A percentile compares a stretch with the other conserved stretches of the same genome.
These are phyloP conservation scores for Siderastrea radians DNA, from an alignment of 92 coral and sea anemone species.

Conservation along the genomic window DNA sequence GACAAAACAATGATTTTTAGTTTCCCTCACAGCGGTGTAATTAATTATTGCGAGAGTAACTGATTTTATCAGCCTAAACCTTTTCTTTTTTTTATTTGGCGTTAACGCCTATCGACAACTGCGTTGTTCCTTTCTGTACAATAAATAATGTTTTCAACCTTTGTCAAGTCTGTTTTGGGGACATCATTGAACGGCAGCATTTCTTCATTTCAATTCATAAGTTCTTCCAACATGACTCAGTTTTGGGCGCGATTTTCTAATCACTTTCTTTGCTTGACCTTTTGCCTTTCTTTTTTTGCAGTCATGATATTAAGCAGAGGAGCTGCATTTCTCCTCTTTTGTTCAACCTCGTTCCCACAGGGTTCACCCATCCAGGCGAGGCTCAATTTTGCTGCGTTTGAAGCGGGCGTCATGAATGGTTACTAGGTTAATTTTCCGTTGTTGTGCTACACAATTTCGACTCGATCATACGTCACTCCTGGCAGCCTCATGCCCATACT, in stretches of 20 bases:
- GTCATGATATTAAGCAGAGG: neutral
- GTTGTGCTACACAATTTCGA: neutral
- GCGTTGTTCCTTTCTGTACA: neutral
- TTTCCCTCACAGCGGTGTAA: neutral
- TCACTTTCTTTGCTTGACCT: neutral
- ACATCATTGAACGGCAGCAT: neutral
- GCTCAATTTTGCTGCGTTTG: neutral
- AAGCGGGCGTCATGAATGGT: neutral
- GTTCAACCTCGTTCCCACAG: neutral
- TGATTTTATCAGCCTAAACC: neutral
- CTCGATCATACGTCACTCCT: constrained; percentile 25
- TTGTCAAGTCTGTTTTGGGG: neutral
- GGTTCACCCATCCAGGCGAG: neutral
- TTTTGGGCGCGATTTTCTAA: neutral
- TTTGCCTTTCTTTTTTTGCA: neutral
- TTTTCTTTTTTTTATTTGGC: neutral
- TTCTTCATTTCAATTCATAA: neutral
- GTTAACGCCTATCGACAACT: neutral
- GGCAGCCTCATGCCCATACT: constrained; percentile 23
- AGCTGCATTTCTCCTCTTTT: neutral
- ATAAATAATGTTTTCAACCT: neutral
- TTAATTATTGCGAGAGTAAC: neutral
- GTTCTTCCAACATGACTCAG: too few relatives aligned
- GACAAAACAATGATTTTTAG: neutral
- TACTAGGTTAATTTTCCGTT: too few relatives aligned